phyloP scores from a whole-genome alignment of 2,113 vertebrate species.

The Clarias batrachus region DNA sequence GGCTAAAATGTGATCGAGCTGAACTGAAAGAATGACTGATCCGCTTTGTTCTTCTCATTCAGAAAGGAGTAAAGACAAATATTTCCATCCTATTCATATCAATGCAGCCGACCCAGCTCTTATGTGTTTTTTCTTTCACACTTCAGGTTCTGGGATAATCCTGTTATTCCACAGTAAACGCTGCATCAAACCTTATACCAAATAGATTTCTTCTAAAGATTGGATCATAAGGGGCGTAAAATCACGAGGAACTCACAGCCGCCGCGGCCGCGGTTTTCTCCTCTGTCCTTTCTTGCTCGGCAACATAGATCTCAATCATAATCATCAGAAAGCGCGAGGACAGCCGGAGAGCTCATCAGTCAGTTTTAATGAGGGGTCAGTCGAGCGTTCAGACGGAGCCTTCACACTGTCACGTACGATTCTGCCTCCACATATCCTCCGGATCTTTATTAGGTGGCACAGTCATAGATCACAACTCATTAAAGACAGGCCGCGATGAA shows the following conservation, averaged over 20 bases:
- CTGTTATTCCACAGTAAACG: slow-evolving; percentile 42
- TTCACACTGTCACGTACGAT: slow-evolving; percentile 56
- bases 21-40: not conserved
- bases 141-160: slow-evolving; percentile 26
- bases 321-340: not conserved
- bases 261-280: not conserved
- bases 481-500: slow-evolving; percentile 45
- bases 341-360: slow-evolving; percentile 52
- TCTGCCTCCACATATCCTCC: slow-evolving; percentile 43
- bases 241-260: not conserved
- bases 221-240: not conserved
- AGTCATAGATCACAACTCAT: slow-evolving; percentile 59
- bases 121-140: slow-evolving; percentile 1
- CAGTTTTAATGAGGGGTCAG: slow-evolving; percentile 58
- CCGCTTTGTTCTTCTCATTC: not conserved
- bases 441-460: slow-evolving; percentile 57
- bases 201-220: slow-evolving; percentile 32
- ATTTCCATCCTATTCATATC: not conserved
- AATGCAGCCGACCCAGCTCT: not conserved
- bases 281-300: not conserved
- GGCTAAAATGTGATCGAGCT: too few species aligned
- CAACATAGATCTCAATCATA: not conserved
- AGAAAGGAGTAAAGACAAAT: not conserved
- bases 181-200: not conserved
- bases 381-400: slow-evolving; percentile 50